Evolutionary conservation across 23 tunicate species (phyloP), one percentile per base, ranked within the genome.

Genomic region (Trididemnum clinides): DNA sequence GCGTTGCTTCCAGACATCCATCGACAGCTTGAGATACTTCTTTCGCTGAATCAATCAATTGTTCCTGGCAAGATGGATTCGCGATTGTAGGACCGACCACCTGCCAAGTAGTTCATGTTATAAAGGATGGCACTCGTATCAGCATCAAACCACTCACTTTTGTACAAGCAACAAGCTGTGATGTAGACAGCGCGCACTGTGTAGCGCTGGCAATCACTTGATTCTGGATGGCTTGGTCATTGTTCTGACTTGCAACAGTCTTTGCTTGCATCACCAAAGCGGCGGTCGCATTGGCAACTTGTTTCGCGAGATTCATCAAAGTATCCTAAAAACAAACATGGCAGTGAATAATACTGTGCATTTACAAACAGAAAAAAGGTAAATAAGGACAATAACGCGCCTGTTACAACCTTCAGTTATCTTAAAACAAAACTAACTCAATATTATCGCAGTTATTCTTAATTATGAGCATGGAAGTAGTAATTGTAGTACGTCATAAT

Each of bases 81-180:
- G 85, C 84, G 44, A 97, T 97, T 1, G 99, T 86, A 3, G 99
- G 99, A 5, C 98, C 99, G 35, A 94, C 98, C 23, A 94, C 98
- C 98, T 94, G 88, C 18, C n/a, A n/a, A n/a, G n/a, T n/a, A n/a
- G n/a, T n/a, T n/a, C n/a, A n/a, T n/a, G n/a, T n/a, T n/a, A n/a
- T n/a, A n/a, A n/a, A n/a, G n/a, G n/a, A n/a, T n/a, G n/a, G n/a
- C n/a, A n/a, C n/a, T n/a, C n/a, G n/a, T n/a, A n/a, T n/a, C n/a
- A 49, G 15, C 10, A 10, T 49, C 23, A 62, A 62, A 33, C 6
- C 36, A 69, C 85, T 44, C 0, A 94, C 98, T 86, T 94, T 94
- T 33, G 98, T 94, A 57, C 98, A 94, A 33, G 98, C 98, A 35
- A 94, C 98, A 10, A 94, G 78, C 57, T 94, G 98, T 18, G 98